A percentile compares a stretch with the other conserved stretches of the same genome.
These are phyloP conservation scores for Gobio gobio DNA, from an alignment of 2,113 vertebrate species.

Conservation along the genomic window DNA sequence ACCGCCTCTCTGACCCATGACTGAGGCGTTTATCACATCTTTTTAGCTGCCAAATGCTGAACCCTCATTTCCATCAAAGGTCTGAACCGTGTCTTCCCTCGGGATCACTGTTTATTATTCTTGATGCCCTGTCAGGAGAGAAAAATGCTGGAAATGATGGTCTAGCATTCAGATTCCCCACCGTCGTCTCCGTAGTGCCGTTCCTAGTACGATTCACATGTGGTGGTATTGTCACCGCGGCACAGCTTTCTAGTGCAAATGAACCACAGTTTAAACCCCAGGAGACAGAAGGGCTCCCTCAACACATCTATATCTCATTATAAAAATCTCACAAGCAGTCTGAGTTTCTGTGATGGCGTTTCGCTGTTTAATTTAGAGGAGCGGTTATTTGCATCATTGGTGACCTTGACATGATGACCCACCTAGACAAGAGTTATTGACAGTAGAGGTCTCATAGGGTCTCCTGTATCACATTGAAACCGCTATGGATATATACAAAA, in stretches of 20 bases:
- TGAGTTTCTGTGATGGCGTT: background rate
- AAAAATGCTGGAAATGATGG: conserved; percentile 59
- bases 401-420: conserved; percentile 21
- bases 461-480: background rate
- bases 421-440: background rate
- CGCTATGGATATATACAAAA: background rate
- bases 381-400: background rate
- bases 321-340: conserved; percentile 4
- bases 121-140: conserved; percentile 63
- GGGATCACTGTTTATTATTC: conserved; percentile 64
- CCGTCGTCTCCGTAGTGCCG: background rate
- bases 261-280: background rate
- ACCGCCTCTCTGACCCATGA: conserved; percentile 49
- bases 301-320: background rate
- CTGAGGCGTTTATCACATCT: conserved; percentile 63
- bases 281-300: background rate
- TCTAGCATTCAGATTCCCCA: background rate
- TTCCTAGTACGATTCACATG: background rate
- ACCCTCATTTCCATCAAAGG: conserved; percentile 45
- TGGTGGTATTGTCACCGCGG: background rate
- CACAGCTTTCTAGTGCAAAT: conserved; percentile 5
- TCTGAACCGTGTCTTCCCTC: conserved; percentile 57
- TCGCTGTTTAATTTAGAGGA: background rate
- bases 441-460: background rate
- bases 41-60: conserved; percentile 41